Evolutionary conservation across 2,888 invertebrate genomes (phyloP), one percentile per base, ranked within the genome.

Genomic region (Bombylius discolor): DNA sequence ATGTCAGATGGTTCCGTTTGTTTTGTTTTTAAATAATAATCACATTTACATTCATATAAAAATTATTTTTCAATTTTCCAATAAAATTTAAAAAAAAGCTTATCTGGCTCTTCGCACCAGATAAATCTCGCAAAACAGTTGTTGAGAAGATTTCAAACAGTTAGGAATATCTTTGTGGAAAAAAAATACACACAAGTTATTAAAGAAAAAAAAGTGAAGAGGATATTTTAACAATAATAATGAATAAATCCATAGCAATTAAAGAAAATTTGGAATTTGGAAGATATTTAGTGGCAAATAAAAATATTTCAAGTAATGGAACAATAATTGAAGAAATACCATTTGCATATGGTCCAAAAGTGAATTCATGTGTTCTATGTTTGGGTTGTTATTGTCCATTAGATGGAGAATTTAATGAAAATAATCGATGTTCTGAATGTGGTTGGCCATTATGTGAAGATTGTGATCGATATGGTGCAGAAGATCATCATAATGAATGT

Each of bases 261-360:
- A 11, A 42, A 42, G 4, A 11, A 11, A 11, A 8, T 4, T 11
- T 11, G 1, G 39, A 42, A 42, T 5, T 42, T 8, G 39, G 39
- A 11, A 42, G 39, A 42, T 42, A 42, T 42, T 42, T 49, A 13
- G 11, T 49, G 6, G 34, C 32, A 49, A n/a, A 49, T 14, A 47
- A 14, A 47, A 47, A 47, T 42, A 8, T 42, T 11, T 42, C 39
- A 42, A 42, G 4, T 42, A 11, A 42, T 1, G 85, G 88, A 64
- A 70, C 84, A 56, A 81, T 90, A 59, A 79, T 89, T 62, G 78
- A 79, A 45, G 89, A 89, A 67, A 68, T 73, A 42, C 87, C 90
- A 3, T 84, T 89, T 65, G 81, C 82, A 9, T 78, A 83, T 61
- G 90, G 90, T 34, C 90, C 90, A 2, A 90, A 90, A 77, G 79